phyloP scores from a whole-genome alignment of 2,888 invertebrate genomes.

The Pachliopta kotzebuea region DNA sequence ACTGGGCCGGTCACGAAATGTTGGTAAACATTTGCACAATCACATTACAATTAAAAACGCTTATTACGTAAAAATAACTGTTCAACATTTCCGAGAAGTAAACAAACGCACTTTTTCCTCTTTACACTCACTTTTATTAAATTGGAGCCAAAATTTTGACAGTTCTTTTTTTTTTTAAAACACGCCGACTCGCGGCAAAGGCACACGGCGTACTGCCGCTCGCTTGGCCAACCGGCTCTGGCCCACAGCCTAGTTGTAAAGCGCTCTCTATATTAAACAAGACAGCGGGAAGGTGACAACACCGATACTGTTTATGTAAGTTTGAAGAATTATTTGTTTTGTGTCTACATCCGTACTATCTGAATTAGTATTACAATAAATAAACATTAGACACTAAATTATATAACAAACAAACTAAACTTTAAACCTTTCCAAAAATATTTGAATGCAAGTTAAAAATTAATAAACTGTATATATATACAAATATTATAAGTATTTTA shows the following conservation, averaged over 20 bases:
- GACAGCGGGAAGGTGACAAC: constrained; percentile 18
- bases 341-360: neutral
- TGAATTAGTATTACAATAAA: constrained; percentile 8
- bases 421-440: too few species aligned
- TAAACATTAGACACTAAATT: too few species aligned
- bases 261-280: constrained; percentile 33
- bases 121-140: constrained; percentile 28
- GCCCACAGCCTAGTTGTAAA: constrained; percentile 32
- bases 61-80: constrained; percentile 15
- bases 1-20: constrained; percentile 24
- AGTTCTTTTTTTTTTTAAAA: constrained; percentile 36
- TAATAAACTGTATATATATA: too few species aligned
- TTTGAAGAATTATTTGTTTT: constrained; percentile 12
- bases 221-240: constrained; percentile 32
- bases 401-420: too few species aligned
- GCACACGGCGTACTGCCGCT: constrained; percentile 44
- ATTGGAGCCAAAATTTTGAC: constrained; percentile 40
- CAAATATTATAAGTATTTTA: too few species aligned
- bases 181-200: constrained; percentile 40
- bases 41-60: constrained; percentile 12
- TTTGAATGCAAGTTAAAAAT: too few species aligned
- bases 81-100: constrained; percentile 23
- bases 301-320: constrained; percentile 4
- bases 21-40: constrained; percentile 21
- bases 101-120: constrained; percentile 8